Percentiles rank a stretch among this genome's conserved stretches.
Evolutionary conservation across 2,888 invertebrate genomes (phyloP).

Genomic region (Chrysodeixis includens): DNA sequence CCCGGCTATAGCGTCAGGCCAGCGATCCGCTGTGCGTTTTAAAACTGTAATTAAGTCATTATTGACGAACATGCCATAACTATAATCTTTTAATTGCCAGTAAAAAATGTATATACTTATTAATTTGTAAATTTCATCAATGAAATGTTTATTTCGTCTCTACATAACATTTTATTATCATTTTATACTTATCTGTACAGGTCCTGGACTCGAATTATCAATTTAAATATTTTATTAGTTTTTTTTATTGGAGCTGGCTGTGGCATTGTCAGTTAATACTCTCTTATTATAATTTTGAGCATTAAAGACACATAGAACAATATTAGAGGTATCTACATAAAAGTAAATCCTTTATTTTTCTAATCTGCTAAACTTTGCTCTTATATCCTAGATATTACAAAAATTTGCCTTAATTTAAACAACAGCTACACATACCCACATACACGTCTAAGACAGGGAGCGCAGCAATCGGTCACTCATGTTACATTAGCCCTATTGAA

Average conservation of each 20-base stretch:
- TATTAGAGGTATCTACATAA: no score
- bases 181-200: neutral
- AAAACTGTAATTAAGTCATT: neutral
- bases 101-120: neutral
- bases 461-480: constrained; percentile 60
- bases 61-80: neutral
- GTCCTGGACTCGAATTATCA: neutral
- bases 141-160: neutral
- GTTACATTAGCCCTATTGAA: constrained; percentile 59
- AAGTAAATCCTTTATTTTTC: no score
- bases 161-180: neutral
- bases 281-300: neutral
- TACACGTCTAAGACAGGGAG: constrained; percentile 60
- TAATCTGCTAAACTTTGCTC: no score
- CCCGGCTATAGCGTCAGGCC: neutral
- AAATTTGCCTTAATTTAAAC: neutral
- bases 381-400: neutral
- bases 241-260: neutral
- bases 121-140: neutral
- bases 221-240: neutral
- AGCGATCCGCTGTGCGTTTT: neutral
- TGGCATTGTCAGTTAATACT: neutral
- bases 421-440: constrained; percentile 11
- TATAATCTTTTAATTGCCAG: neutral
- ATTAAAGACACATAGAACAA: neutral